Evolutionary conservation across 2,888 invertebrate genomes (phyloP).

Genomic region (Melieria picta): DNA sequence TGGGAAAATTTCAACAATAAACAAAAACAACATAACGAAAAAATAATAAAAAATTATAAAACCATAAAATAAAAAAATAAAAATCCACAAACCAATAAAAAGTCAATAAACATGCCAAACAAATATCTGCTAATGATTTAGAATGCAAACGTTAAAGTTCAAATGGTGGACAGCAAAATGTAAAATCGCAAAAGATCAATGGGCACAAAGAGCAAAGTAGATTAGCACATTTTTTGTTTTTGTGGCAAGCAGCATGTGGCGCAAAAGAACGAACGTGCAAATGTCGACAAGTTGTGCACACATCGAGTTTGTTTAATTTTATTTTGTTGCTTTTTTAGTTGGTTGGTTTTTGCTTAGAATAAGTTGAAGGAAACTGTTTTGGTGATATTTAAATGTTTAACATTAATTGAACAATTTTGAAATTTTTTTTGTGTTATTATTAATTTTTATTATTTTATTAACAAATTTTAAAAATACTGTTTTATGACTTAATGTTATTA

Average conservation of each 20-base stretch:
- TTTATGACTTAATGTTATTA: no score
- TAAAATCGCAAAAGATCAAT: slow-evolving; percentile 3
- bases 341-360: background rate
- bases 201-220: background rate
- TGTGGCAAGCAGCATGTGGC: no score
- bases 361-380: background rate
- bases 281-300: no score
- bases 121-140: no score
- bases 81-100: no score
- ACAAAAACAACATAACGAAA: background rate
- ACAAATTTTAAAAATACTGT: no score
- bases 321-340: background rate
- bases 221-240: background rate
- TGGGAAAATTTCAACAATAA: slow-evolving; percentile 9
- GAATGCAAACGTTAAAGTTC: no score
- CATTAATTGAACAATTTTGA: background rate
- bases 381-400: background rate
- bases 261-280: no score
- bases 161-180: no score
- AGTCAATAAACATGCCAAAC: no score
- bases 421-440: background rate
- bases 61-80: no score
- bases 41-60: no score
- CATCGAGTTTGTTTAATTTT: background rate
- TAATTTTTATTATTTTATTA: slow-evolving; percentile 4